These are phyloP conservation scores for Xestoiulus laeticollis DNA, from an alignment of 2,888 invertebrate genomes.

Conservation along the genomic window DNA sequence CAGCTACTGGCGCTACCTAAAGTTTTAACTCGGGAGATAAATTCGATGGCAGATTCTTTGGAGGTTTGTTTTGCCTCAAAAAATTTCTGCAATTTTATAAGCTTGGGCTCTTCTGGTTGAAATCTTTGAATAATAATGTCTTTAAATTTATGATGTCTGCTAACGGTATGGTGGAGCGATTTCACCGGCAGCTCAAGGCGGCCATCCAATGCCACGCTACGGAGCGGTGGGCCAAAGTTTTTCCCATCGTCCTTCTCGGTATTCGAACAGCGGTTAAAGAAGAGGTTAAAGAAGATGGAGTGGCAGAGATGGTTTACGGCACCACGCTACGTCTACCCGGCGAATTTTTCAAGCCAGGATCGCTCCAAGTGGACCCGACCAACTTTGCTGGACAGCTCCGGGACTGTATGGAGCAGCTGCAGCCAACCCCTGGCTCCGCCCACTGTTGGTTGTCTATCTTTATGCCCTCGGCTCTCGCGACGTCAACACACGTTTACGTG, in stretches of 20 bases:
- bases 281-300: neutral
- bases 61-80: neutral
- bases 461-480: neutral
- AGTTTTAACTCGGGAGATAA: neutral
- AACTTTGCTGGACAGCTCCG: neutral
- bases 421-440: neutral
- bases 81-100: neutral
- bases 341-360: neutral
- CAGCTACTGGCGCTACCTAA: neutral
- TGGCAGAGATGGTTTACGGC: neutral
- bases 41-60: neutral
- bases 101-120: neutral
- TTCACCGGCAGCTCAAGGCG: neutral
- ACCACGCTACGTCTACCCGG: neutral
- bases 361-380: neutral
- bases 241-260: neutral
- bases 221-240: neutral
- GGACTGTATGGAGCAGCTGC: neutral
- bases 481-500: neutral
- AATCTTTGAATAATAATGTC: neutral
- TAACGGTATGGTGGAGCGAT: neutral
- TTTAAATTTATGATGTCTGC: neutral
- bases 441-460: neutral
- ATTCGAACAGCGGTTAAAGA: neutral
- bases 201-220: neutral